A percentile compares a stretch with the other conserved stretches of the same genome.
These are phyloP conservation scores for Glandiceps talaboti DNA, from an alignment of 53 echinoderm and acorn worm genomes.

Conservation along the genomic window DNA sequence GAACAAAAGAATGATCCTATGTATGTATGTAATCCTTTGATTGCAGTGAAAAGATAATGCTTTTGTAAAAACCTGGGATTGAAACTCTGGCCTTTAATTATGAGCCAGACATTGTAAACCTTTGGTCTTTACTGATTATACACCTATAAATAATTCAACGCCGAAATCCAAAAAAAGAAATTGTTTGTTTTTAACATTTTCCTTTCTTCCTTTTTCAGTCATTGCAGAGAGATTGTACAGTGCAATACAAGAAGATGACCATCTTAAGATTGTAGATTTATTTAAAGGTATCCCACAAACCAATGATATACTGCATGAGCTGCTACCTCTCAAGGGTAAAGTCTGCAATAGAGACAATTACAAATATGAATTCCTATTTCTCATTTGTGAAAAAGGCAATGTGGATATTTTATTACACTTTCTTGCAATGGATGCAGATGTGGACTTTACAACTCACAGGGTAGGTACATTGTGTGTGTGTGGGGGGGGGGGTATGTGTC, in stretches of 20 bases:
- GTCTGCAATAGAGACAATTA: background rate
- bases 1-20: too few species aligned
- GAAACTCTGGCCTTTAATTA: too few species aligned
- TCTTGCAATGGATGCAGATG: conserved; percentile 8
- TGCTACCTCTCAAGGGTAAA: background rate
- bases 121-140: too few species aligned
- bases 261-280: background rate
- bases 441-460: conserved; percentile 17
- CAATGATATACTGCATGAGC: background rate
- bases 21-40: too few species aligned
- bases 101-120: too few species aligned
- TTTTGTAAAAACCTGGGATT: too few species aligned
- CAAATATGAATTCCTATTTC: conserved; percentile 13
- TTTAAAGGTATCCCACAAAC: background rate
- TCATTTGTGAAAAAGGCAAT: conserved; percentile 17
- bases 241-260: background rate
- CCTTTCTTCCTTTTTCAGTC: background rate
- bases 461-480: too few species aligned
- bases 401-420: conserved; percentile 4
- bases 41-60: too few species aligned
- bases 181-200: background rate
- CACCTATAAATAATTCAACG: background rate
- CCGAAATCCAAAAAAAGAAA: background rate
- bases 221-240: background rate
- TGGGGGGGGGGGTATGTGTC: too few species aligned